Conservation (phyloP, 2,113 vertebrate genomes). For the Mesitornis unicolor region DNA sequence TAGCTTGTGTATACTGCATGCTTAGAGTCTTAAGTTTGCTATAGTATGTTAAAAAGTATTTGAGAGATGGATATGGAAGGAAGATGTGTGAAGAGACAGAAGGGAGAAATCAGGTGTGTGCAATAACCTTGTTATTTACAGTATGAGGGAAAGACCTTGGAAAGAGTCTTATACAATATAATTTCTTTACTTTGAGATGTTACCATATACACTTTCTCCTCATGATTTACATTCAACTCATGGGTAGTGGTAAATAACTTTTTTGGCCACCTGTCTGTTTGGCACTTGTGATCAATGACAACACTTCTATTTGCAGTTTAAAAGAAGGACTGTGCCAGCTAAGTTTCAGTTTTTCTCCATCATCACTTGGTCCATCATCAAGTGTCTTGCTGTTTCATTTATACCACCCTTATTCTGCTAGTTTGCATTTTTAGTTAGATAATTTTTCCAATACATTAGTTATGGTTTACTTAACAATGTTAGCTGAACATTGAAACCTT, state of each 20-base stretch:
- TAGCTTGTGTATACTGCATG: background rate
- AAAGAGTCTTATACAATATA: background rate
- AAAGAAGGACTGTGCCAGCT: background rate
- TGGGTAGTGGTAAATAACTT: background rate
- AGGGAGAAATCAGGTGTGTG: rapidly evolving
- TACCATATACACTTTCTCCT: background rate
- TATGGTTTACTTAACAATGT: background rate
- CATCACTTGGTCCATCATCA: background rate
- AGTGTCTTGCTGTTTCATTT: background rate
- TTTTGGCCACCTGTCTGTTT: background rate
- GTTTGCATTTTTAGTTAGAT: background rate
- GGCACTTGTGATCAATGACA: background rate
- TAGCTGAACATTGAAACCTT: background rate
- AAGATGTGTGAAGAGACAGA: background rate
- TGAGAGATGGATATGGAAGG: background rate
- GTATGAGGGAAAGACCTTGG: background rate
- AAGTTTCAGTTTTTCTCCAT: background rate
- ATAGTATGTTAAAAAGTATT: background rate
- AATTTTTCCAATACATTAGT: background rate
- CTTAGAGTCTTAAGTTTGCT: background rate
- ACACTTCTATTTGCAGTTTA: background rate
- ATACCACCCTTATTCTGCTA: background rate
- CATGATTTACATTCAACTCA: background rate
- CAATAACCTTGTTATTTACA: background rate
- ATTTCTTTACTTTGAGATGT: background rate